Evolutionary conservation across 2,888 invertebrate genomes (phyloP), one percentile per base, ranked within the genome.

Genomic region (Lochmaea capreae): DNA sequence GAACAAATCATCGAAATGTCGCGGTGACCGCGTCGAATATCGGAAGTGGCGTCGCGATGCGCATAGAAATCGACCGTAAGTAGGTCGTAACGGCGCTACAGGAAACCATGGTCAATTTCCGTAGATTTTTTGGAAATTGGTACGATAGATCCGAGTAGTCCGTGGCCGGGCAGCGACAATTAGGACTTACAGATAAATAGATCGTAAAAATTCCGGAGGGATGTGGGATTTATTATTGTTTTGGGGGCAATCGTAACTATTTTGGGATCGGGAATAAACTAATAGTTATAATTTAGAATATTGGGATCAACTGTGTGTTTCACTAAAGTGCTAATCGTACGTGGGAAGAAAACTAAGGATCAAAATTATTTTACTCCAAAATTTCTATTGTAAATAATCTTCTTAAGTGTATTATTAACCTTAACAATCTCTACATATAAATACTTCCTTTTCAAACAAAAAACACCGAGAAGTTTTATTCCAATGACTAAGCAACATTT

Each of bases 11-110:
- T 86, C 81, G 82, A 72, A 81, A 84, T 83, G 85, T 84, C 84
- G 82, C 80, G 83, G 81, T 84, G 85, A 84, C 83, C 83, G 80
- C 81, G 82, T 82, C 83, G 82, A 82, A 82, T 81, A 83, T 82
- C 84, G 82, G 75, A 79, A 81, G 80, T 84, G 83, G 82, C 83
- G 84, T 84, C 81, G 84, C 79, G 85, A 81, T 82, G 81, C 83
- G 87, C 87, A 87, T 87, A 86, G 86, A 86, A 86, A 87, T 86
- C 79, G 85, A 82, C 82, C 82, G 85, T 84, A 87, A 87, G 82
- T 83, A 87, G 87, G 84, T 85, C 85, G 86, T 85, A 86, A 84
- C 82, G 83, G 81, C 83, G 83, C 84, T 84, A 84, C 80, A 81
- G 79, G 79, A 79, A 80, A 79, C 82, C 83, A 79, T 80, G 83